phyloP scores from a whole-genome alignment of 2,113 vertebrate species.

The Canis aureus region DNA sequence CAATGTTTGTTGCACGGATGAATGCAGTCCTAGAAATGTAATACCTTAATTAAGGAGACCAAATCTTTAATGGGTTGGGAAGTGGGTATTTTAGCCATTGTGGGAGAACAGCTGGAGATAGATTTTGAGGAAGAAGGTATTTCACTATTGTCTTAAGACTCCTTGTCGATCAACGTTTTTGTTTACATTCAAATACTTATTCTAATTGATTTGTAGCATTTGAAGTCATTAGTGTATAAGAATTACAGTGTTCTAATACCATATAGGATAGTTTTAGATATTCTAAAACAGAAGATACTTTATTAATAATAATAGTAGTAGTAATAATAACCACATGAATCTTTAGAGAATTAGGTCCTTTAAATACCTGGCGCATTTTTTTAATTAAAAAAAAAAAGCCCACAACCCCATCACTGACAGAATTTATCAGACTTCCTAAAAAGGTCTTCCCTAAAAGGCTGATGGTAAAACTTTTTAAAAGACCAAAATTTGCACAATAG shows the following conservation, averaged over 20 bases:
- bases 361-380: not conserved
- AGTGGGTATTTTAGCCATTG: not conserved
- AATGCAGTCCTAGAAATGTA: constrained; percentile 63
- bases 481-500: not conserved
- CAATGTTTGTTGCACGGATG: constrained; percentile 49
- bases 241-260: not conserved
- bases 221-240: not conserved
- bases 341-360: not conserved
- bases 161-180: constrained; percentile 9
- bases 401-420: not conserved
- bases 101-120: not conserved
- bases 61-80: constrained; percentile 43
- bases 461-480: not conserved
- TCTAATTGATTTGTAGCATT: not conserved
- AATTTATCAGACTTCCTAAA: not conserved
- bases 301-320: not conserved
- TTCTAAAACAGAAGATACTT: not conserved
- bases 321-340: not conserved
- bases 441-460: not conserved
- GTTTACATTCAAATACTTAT: constrained; percentile 36
- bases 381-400: not conserved
- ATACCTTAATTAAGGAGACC: constrained; percentile 64
- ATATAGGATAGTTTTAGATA: not conserved
- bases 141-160: constrained; percentile 19
- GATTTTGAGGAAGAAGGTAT: constrained; percentile 51